phyloP scores from a whole-genome alignment of 2,113 vertebrate species.

The Datnioides undecimradiatus region DNA sequence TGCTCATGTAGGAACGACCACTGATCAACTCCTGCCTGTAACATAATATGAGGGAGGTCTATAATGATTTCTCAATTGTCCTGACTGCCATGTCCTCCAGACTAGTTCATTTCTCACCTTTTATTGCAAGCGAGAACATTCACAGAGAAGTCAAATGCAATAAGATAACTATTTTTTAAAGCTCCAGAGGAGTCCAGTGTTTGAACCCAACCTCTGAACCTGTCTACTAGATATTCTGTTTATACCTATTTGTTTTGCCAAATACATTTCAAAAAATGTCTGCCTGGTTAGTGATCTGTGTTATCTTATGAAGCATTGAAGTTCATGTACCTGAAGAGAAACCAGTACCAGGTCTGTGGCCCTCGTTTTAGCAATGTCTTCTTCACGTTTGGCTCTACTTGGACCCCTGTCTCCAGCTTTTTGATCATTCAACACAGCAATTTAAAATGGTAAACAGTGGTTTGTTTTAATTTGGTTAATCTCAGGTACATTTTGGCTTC shows the following conservation, averaged over 20 bases:
- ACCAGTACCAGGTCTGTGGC: too few species aligned
- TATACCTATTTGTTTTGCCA: background rate
- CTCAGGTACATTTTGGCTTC: background rate
- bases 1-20: constrained; percentile 27
- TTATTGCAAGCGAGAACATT: background rate
- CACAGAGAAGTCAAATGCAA: background rate
- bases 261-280: background rate
- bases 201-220: background rate
- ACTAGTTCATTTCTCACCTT: background rate
- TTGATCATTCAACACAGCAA: too few species aligned
- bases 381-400: too few species aligned
- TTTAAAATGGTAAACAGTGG: too few species aligned
- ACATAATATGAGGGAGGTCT: constrained; percentile 17
- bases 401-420: too few species aligned
- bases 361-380: too few species aligned
- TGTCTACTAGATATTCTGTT: background rate
- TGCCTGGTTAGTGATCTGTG: background rate
- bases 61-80: background rate
- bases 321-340: too few species aligned
- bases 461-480: background rate
- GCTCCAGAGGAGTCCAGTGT: background rate
- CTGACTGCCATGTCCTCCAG: background rate
- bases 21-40: constrained; percentile 40
- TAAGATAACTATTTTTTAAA: background rate
- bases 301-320: background rate